Conservation (phyloP, 2,797 vertebrate genomes). For the Brachyrhaphis roseni region DNA sequence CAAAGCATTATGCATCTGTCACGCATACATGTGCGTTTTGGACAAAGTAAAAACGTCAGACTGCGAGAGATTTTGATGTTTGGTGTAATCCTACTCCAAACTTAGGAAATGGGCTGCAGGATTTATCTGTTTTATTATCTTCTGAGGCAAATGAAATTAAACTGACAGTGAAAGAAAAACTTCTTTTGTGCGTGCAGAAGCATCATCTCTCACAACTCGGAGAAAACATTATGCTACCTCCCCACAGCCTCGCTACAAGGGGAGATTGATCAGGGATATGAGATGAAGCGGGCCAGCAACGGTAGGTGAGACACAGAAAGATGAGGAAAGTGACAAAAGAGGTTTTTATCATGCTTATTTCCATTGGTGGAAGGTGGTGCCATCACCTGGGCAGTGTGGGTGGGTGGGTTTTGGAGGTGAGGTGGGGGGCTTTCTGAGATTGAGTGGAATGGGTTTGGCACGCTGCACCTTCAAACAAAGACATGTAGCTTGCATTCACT, state of each 20-base stretch:
- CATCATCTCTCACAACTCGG: slow-evolving; percentile 57
- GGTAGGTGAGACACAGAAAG: slow-evolving; percentile 53
- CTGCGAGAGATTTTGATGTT: slow-evolving; percentile 39
- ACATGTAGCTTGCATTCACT: slow-evolving; percentile 64
- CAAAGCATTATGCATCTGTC: slow-evolving; percentile 3
- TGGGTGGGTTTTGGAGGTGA: background rate
- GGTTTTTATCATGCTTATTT: slow-evolving; percentile 80
- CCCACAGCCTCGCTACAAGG: slow-evolving; percentile 60
- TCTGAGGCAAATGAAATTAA: slow-evolving; percentile 76
- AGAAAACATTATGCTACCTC: slow-evolving; percentile 57
- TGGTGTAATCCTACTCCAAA: slow-evolving; percentile 61
- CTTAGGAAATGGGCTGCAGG: slow-evolving; percentile 61
- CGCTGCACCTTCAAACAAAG: slow-evolving; percentile 82
- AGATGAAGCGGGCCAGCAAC: slow-evolving; percentile 57
- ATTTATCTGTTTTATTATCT: slow-evolving; percentile 81
- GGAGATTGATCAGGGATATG: slow-evolving; percentile 67
- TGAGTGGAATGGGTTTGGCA: slow-evolving; percentile 33
- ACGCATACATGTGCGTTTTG: slow-evolving; percentile 20
- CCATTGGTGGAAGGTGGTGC: slow-evolving; percentile 59
- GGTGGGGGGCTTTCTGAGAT: background rate
- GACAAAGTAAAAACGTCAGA: slow-evolving; percentile 14
- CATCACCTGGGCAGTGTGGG: slow-evolving; percentile 44
- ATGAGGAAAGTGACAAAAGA: slow-evolving; percentile 67
- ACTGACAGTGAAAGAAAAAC: slow-evolving; percentile 69
- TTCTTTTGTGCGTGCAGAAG: slow-evolving; percentile 31